phyloP scores from a whole-genome alignment of 2,113 vertebrate species.

The Dipodomys spectabilis region DNA sequence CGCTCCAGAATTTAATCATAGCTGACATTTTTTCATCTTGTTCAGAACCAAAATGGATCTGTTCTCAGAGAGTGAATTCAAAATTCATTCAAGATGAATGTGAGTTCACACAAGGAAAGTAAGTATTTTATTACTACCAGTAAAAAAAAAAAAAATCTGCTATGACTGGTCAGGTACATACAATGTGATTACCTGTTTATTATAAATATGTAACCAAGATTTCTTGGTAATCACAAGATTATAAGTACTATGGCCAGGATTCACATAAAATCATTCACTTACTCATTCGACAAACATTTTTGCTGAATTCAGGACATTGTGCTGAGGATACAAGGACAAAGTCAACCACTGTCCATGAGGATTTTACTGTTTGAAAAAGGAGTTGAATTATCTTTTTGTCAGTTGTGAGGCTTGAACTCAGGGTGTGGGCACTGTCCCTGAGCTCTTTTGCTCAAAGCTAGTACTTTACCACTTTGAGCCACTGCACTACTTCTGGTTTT shows the following conservation, averaged over 20 bases:
- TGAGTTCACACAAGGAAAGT: slow-evolving; percentile 78
- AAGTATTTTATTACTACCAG: slow-evolving; percentile 61
- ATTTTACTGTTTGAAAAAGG: background rate
- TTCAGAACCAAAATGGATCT: slow-evolving; percentile 71
- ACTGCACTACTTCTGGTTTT: no score
- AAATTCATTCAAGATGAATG: slow-evolving; percentile 36
- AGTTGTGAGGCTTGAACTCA: no score
- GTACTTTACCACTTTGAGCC: no score
- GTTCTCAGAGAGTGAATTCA: slow-evolving; percentile 61
- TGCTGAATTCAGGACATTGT: background rate
- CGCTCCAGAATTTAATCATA: slow-evolving; percentile 56
- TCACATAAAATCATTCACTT: background rate
- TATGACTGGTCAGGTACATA: background rate
- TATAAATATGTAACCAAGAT: background rate
- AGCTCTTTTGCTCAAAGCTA: no score
- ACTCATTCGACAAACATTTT: background rate
- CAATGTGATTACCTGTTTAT: background rate
- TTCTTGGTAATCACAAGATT: background rate
- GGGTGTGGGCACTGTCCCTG: no score
- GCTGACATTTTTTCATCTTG: slow-evolving; percentile 74
- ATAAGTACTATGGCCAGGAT: background rate
- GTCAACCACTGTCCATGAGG: background rate
- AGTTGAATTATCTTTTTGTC: background rate
- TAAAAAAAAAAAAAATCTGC: background rate
- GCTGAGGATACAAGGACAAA: background rate